phyloP scores from a whole-genome alignment of 2,797 vertebrate genomes.

The Rhinogobio ventralis region DNA sequence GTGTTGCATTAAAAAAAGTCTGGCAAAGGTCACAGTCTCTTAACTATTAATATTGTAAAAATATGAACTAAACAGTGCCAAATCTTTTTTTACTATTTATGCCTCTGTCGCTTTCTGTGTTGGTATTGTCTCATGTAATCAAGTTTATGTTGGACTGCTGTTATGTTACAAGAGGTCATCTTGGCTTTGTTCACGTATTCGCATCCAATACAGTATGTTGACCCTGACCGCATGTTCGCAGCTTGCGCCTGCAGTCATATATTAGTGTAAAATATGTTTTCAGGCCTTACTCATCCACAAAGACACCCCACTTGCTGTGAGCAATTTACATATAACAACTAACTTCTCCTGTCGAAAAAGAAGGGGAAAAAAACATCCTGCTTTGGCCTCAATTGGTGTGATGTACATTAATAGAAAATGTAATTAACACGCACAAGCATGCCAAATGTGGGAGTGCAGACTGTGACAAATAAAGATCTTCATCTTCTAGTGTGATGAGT shows the following conservation, averaged over 20 bases:
- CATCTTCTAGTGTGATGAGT: constrained; percentile 39
- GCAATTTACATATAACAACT: background rate
- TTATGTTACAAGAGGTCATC: background rate
- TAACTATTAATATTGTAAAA: background rate
- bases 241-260: background rate
- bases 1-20: background rate
- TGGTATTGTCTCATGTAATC: background rate
- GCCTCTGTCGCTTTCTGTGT: background rate
- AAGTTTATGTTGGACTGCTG: background rate
- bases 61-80: background rate
- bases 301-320: background rate
- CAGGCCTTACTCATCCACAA: background rate
- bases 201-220: background rate
- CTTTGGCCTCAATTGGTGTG: background rate
- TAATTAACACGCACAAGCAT: constrained; percentile 24
- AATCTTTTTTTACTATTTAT: background rate
- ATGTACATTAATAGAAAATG: constrained; percentile 40
- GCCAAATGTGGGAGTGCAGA: constrained; percentile 38
- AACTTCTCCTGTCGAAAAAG: background rate
- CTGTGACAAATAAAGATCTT: constrained; percentile 25
- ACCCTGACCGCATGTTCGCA: background rate
- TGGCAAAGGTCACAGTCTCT: background rate
- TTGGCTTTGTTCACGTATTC: background rate
- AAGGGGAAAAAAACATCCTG: background rate
- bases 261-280: background rate